Evolutionary conservation across 2,113 vertebrate species (phyloP).

Genomic region (Catharus fuscescens): DNA sequence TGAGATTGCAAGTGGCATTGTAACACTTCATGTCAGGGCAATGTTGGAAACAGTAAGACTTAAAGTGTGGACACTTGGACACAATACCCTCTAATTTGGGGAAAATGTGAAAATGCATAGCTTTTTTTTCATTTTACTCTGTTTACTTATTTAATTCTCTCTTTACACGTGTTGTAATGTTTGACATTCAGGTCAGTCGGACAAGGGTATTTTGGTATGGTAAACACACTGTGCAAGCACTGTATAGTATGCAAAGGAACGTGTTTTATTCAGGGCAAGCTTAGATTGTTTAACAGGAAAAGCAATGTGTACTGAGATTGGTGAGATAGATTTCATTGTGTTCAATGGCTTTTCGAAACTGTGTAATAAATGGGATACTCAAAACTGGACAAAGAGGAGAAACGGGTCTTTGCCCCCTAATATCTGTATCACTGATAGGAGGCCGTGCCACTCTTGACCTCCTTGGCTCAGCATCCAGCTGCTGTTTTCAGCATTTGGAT

Average conservation of each 20-base stretch:
- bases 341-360: not conserved
- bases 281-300: slow-evolving; percentile 30
- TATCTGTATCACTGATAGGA: not conserved
- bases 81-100: not conserved
- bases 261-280: not conserved
- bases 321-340: not conserved
- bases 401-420: not conserved
- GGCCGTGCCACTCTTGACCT: not conserved
- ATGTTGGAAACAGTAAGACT: not conserved
- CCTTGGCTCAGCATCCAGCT: not conserved
- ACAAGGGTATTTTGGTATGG: not conserved
- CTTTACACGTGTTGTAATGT: not conserved
- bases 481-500: not conserved
- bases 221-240: slow-evolving; percentile 1
- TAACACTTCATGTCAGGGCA: not conserved
- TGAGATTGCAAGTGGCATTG: not conserved
- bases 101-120: not conserved
- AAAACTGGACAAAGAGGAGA: not conserved
- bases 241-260: not conserved
- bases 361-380: not conserved
- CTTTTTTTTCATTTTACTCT: not conserved
- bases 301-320: not conserved
- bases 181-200: not conserved
- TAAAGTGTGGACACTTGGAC: not conserved
- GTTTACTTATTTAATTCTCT: not conserved